Base-by-base conservation (phyloP, 2,797 vertebrate genomes). In the Pteronotus mesoamericanus region DNA sequence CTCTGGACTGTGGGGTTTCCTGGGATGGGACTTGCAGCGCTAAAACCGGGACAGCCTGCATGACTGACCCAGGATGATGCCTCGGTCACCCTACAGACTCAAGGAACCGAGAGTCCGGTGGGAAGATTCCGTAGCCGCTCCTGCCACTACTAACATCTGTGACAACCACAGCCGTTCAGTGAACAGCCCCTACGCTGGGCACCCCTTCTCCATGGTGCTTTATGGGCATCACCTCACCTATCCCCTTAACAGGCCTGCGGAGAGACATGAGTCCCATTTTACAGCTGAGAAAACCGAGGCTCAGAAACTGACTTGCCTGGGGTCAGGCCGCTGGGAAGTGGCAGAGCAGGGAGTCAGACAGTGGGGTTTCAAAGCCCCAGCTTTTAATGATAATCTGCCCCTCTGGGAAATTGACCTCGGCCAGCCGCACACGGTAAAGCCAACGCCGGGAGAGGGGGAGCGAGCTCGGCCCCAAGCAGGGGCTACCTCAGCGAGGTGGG, bases 251-350 rank as follows among this genome's bases (percentile, higher is more conserved):
- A 10, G 44, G 39, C 37, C 74, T 48, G 3, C 1, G 16, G 64
- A 42, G 59, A 74, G 9, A 96, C 39, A 16, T 39, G 75, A 11
- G 89, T 57, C 93, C 92, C 92, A 0, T 93, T 96, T 95, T 48
- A 80, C 44, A 84, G 96, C 82, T 16, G 78, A 64, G 83, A 79
- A 97, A 96, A 91, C 68, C 19, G 95, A 98, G 96, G 92, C 42
- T 44, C 46, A 71, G 87, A 85, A 86, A 88, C 10, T 3, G 94
- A 66, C 4, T 4, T 21, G 18, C 2, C 3, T 0, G 61, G 64
- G 78, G 15, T 74, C 71, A 12, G 0, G 2, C 4, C 14, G 7
- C 46, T 3, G 32, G 74, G 16, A 88, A 59, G 69, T 0, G 10
- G 39, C 5, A 4, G 53, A 46, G 21, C 34, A 5, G 46, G 15